Evolutionary conservation across 2,797 vertebrate genomes (phyloP).

Genomic region (Lophura swinhoii): DNA sequence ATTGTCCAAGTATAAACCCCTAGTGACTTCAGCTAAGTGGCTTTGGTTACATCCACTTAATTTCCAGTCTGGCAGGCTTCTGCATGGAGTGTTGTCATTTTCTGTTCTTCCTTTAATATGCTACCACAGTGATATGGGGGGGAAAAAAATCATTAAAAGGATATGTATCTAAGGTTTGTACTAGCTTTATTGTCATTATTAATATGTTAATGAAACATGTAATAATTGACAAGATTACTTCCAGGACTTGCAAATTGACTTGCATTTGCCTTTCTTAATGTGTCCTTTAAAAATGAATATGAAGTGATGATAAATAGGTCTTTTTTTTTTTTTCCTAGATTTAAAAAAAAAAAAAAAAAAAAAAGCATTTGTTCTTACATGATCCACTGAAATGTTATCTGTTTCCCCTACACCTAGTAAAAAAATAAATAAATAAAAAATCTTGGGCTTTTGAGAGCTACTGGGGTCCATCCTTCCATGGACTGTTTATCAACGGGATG

Average conservation of each 20-base stretch:
- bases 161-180: background rate
- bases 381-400: background rate
- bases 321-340: too few species aligned
- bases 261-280: background rate
- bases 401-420: background rate
- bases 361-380: background rate
- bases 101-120: background rate
- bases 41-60: background rate
- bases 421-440: too few species aligned
- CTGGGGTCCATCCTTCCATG: fast-evolving
- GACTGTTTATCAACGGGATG: background rate
- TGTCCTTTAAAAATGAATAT: background rate
- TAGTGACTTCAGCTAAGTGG: background rate
- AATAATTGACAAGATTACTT: background rate
- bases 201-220: background rate
- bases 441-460: background rate
- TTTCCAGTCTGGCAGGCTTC: background rate
- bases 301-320: background rate
- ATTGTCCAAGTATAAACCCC: background rate
- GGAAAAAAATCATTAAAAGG: background rate
- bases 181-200: background rate
- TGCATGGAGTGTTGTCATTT: background rate
- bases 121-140: background rate
- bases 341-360: background rate
- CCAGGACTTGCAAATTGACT: background rate